Evolutionary conservation across 1,140 invertebrate species (phyloP).

Genomic region (Drosophila tristis): DNA sequence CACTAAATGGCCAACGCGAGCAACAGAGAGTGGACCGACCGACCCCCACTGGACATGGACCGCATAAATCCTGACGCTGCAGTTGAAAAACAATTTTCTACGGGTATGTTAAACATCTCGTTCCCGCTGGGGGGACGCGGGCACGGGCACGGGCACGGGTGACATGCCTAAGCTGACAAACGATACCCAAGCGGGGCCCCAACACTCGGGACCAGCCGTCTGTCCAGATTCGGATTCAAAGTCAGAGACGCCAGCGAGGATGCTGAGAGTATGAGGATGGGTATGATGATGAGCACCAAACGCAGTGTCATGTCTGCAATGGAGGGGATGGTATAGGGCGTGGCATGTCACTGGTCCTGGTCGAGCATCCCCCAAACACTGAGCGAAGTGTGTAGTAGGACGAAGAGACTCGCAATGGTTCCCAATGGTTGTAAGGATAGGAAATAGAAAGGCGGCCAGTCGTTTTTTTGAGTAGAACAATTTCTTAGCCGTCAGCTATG

Average conservation of each 20-base stretch:
- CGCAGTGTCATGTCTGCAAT: conserved; percentile 48
- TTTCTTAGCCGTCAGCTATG: too few relatives aligned
- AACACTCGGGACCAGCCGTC: conserved; percentile 10
- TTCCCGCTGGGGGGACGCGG: conserved; percentile 27
- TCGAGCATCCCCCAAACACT: conserved; percentile 43
- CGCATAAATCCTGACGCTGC: conserved; percentile 71
- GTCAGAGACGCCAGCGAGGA: conserved; percentile 43
- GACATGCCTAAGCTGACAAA: conserved; percentile 74
- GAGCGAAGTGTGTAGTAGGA: neutral
- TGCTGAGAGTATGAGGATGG: conserved; percentile 18
- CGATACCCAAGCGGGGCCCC: conserved; percentile 51
- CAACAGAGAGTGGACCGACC: conserved; percentile 15
- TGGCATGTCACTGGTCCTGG: conserved; percentile 29
- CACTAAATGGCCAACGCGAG: conserved; percentile 71
- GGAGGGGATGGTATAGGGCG: conserved; percentile 24
- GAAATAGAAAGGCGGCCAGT: too few relatives aligned
- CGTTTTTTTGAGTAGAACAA: too few relatives aligned
- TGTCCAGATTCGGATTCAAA: conserved; percentile 54
- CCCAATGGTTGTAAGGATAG: too few relatives aligned
- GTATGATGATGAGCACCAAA: conserved; percentile 23
- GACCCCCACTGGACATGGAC: conserved; percentile 8
- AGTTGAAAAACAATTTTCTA: conserved; percentile 79
- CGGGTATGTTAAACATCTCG: conserved; percentile 77
- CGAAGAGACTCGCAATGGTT: too few relatives aligned
- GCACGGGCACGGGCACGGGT: conserved; percentile 6